Evolutionary conservation across 2,888 invertebrate genomes (phyloP), one percentile per base, ranked within the genome.

Genomic region (Tupiocoris notatus): DNA sequence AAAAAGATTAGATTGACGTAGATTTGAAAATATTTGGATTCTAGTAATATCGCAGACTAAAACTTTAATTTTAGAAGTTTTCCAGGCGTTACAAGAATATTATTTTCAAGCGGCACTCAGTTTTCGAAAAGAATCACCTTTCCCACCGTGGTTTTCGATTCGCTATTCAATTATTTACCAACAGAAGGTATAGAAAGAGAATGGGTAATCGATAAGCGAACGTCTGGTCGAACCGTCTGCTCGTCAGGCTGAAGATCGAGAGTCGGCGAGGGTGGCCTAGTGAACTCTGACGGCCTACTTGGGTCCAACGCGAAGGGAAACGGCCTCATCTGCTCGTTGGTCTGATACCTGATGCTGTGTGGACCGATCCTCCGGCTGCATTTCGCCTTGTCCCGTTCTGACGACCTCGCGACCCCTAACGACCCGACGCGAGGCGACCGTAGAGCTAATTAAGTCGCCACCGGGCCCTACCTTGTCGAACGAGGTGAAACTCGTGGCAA

Each of bases 261-360:
- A 23, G 23, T 24, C 23, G 61, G 20, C 39, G 63, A 54, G 54
- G 65, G 58, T 75, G 75, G 66, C 75, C 75, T 59, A 75, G 75
- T 75, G 75, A 75, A 75, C 75, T 75, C 74, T n/a, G 64, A n/a
- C 75, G 66, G 16, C 75, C 66, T 59, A 75, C 66, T 75, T 75
- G 20, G 18, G 6, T 3, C 39, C 39, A 39, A 39, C 12, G 6
- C 39, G 39, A 39, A 39, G 39, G 39, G 39, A 39, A 39, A 39
- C 39, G 3, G 39, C 39, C 39, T 39, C 39, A 7, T 12, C 39
- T 7, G 39, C n/a, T n/a, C n/a, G n/a, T n/a, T n/a, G n/a, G n/a
- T n/a, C n/a, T n/a, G n/a, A n/a, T n/a, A 39, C 12, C 39, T 12
- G 12, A 39, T 7, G 39, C 12, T 39, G 39, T 3, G 39, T 3